Conservation (phyloP, 1,140 invertebrate genomes). For the Uloborus diversus region DNA sequence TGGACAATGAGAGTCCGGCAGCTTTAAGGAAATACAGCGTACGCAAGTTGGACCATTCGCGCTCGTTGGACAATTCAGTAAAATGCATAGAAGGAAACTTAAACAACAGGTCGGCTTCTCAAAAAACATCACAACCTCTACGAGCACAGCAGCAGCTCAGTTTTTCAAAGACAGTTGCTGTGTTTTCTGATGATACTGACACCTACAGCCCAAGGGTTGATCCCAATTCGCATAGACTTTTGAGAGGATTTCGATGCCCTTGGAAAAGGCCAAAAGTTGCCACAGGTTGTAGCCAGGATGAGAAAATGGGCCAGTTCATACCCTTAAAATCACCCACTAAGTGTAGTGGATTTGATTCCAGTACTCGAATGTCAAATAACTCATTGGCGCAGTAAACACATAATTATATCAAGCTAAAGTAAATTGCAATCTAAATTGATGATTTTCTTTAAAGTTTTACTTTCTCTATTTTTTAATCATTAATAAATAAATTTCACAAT, state of each 20-base stretch:
- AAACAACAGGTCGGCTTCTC: background rate
- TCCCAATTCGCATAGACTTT: background rate
- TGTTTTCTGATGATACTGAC: background rate
- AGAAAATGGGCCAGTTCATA: slow-evolving; percentile 27
- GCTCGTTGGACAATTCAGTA: background rate
- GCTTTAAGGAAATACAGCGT: slow-evolving; percentile 32
- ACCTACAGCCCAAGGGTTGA: background rate
- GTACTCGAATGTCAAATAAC: no score
- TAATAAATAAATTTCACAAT: no score
- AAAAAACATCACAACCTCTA: background rate
- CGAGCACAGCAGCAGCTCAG: slow-evolving; percentile 24
- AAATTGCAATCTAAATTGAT: no score
- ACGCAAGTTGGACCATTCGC: background rate
- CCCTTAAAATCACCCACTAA: slow-evolving; percentile 36
- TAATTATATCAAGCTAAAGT: no score
- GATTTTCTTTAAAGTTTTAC: no score
- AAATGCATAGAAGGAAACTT: background rate
- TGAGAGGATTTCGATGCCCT: slow-evolving; percentile 26
- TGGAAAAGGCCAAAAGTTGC: slow-evolving; percentile 45
- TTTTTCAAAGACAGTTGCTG: slow-evolving; percentile 40
- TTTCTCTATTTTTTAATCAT: no score
- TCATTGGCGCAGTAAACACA: no score
- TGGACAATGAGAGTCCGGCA: slow-evolving; percentile 49
- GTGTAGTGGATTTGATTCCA: background rate
- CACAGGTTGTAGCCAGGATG: background rate